These are phyloP conservation scores for Cariama cristata DNA, from an alignment of 2,113 vertebrate genomes.

Conservation along the genomic window DNA sequence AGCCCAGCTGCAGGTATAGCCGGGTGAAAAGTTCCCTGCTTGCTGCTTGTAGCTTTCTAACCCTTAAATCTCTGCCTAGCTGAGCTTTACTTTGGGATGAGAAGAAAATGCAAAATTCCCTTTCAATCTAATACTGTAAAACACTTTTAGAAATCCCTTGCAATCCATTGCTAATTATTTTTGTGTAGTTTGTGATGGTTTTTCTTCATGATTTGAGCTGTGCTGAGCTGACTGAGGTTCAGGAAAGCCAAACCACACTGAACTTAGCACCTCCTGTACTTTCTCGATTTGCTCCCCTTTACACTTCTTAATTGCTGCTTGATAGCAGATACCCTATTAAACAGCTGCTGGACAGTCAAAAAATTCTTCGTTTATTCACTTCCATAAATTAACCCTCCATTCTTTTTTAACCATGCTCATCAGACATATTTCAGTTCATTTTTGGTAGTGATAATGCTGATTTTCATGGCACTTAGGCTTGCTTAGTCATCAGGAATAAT, in stretches of 20 bases:
- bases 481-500: slow-evolving; percentile 55
- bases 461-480: slow-evolving; percentile 56
- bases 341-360: not conserved
- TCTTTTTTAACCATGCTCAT: slow-evolving; percentile 38
- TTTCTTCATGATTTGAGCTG: slow-evolving; percentile 35
- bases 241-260: slow-evolving; percentile 12
- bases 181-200: not conserved
- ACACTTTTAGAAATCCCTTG: not conserved
- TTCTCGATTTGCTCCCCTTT: slow-evolving; percentile 35
- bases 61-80: not conserved
- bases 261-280: slow-evolving; percentile 52
- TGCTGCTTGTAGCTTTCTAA: not conserved
- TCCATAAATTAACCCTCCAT: not conserved
- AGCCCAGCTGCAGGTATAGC: not conserved
- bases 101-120: not conserved
- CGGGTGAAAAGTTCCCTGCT: not conserved
- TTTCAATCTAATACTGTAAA: not conserved
- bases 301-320: slow-evolving; percentile 16
- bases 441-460: slow-evolving; percentile 56
- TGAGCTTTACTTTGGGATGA: not conserved
- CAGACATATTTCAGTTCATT: slow-evolving; percentile 47
- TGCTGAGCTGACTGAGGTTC: slow-evolving; percentile 40
- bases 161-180: not conserved
- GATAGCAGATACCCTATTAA: slow-evolving; percentile 48
- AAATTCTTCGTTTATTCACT: not conserved